Percentiles rank a stretch among this genome's conserved stretches.
These are phyloP conservation scores for Forbesichthys papilliferus DNA, from an alignment of 2,113 vertebrate genomes.

Conservation along the genomic window DNA sequence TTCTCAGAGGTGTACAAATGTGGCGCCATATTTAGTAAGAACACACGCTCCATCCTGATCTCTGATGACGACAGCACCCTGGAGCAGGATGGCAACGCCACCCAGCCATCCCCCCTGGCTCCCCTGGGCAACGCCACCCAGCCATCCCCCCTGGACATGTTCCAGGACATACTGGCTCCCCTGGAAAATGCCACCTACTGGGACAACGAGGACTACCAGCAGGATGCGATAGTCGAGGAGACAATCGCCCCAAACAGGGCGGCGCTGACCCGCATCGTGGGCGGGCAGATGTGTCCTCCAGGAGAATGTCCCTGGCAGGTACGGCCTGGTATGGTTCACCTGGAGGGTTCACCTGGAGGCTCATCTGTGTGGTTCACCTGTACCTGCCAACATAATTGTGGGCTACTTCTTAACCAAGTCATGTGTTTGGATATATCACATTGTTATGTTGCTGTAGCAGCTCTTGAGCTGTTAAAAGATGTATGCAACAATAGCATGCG, in stretches of 20 bases:
- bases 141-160: neutral
- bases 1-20: conserved; percentile 62
- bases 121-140: neutral
- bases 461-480: too few species aligned
- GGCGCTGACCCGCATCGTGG: conserved; percentile 71
- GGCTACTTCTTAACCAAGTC: too few species aligned
- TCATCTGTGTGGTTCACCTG: too few species aligned
- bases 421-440: too few species aligned
- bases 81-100: neutral
- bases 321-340: conserved; percentile 2
- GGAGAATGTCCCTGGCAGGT: conserved; percentile 98
- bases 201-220: neutral
- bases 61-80: conserved; percentile 12
- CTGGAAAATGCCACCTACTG: neutral
- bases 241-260: fast-evolving
- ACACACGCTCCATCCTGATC: conserved; percentile 18
- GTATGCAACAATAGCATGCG: too few species aligned
- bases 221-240: neutral
- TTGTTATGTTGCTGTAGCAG: too few species aligned
- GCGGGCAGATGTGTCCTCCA: conserved; percentile 76
- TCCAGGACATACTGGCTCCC: neutral
- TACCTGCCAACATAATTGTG: too few species aligned
- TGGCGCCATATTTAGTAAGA: conserved; percentile 23
- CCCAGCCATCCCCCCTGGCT: too few species aligned
- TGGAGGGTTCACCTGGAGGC: too few species aligned